These are phyloP conservation scores for Belonocnema kinseyi DNA, from an alignment of 1,140 invertebrate genomes.

Conservation along the genomic window DNA sequence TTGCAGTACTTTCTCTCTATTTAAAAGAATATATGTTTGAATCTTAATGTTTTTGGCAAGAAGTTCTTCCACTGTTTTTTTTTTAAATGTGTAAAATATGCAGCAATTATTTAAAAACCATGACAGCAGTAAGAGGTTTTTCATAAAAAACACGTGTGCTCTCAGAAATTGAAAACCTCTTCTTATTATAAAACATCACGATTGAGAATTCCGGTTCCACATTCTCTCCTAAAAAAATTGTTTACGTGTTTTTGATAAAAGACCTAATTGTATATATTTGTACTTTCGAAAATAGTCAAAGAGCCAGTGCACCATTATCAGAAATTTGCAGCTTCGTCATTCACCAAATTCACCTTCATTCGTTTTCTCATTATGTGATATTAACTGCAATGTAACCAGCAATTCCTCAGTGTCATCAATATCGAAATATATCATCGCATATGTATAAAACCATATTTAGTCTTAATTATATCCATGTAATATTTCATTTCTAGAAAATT, in stretches of 20 bases:
- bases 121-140: no score
- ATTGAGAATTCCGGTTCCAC: neutral
- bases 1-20: no score
- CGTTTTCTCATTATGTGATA: conserved; percentile 5
- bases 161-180: no score
- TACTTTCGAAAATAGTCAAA: conserved; percentile 1
- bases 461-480: conserved; percentile 20
- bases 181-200: neutral
- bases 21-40: no score
- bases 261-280: neutral
- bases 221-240: neutral
- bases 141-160: no score
- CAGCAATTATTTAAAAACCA: no score
- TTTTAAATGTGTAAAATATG: no score
- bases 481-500: neutral
- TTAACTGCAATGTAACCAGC: conserved; percentile 23
- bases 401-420: conserved; percentile 22
- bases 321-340: conserved; percentile 18
- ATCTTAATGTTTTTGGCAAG: no score
- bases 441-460: neutral
- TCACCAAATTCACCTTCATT: conserved; percentile 7
- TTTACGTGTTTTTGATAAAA: conserved; percentile 7
- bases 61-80: no score
- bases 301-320: conserved; percentile 5
- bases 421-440: neutral